Base-by-base conservation (phyloP, 2,797 vertebrate genomes). In the Paedocypris micromegethes region DNA sequence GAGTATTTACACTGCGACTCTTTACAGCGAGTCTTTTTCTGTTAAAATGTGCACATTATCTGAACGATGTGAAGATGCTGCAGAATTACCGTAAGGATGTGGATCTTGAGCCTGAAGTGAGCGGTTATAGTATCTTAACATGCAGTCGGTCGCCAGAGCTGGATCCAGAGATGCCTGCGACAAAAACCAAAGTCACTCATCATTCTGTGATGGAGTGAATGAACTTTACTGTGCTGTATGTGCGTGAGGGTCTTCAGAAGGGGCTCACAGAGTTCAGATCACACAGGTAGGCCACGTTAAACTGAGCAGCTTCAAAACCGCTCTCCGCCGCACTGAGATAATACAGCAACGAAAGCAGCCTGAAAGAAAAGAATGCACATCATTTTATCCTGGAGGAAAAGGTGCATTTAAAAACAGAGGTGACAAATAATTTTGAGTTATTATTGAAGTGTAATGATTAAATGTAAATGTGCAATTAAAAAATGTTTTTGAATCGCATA, bases 231-330 rank as follows among this genome's bases (percentile, higher is more conserved):
- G 42, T 40, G 23, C 52, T 23, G 45, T 57, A 41, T 63, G 47
- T 6, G 45, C 44, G 47, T 41, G 40, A 23, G 23, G 23, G 23
- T 23, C 23, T 45, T 51, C 8, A 50, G 47, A 44, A 62, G n/a
- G 9, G 63, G 81, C 90, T 87, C 78, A 92, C 91, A 2, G 56
- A 7, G 66, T 87, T 84, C 46, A 87, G 82, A 48, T 90, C 87
- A 68, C 89, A 92, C n/a, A 91, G 68, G 78, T 85, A 89, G 0
- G 87, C 91, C 8, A 79, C 77, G 40, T 92, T 92, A 75, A 92
- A 92, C 56, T 92, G 89, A 8, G 88, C 90, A 0, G 79, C 75
- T 8, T 85, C 79, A 8, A 84, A 89, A 5, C 91, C 91, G 0
- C 80, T 78, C 81, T 92, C 91, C 5, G 90, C 89, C 2, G 88